A percentile compares a stretch with the other conserved stretches of the same genome.
phyloP scores from a whole-genome alignment of 2,888 invertebrate species.

The Agrochola litura region DNA sequence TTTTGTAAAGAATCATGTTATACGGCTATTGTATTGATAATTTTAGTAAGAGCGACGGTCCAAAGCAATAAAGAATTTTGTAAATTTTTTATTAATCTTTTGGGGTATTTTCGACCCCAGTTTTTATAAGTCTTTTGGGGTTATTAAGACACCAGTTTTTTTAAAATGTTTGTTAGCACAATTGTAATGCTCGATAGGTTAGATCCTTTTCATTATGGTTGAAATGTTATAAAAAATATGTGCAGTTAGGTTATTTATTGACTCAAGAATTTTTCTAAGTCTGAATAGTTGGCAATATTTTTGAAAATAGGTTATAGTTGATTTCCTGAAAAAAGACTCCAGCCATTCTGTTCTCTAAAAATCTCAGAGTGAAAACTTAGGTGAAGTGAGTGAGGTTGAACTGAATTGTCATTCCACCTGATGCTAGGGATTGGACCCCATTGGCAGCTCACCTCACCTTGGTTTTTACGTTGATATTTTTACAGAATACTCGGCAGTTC shows the following conservation, averaged over 20 bases:
- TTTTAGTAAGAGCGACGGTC: constrained; percentile 40
- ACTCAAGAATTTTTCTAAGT: neutral
- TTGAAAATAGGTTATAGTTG: neutral
- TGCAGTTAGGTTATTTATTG: neutral
- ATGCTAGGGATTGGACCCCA: neutral
- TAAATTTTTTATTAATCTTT: constrained; percentile 1
- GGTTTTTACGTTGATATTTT: neutral
- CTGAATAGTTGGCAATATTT: neutral
- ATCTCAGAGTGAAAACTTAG: neutral
- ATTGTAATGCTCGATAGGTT: neutral
- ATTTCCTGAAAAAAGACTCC: neutral
- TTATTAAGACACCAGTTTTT: neutral
- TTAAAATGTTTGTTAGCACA: neutral
- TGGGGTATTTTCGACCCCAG: neutral
- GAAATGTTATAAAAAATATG: neutral
- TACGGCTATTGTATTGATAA: constrained; percentile 36
- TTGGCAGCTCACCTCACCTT: neutral
- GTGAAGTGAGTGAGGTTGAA: neutral
- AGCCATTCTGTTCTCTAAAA: no score
- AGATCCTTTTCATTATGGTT: neutral
- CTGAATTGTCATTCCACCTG: neutral
- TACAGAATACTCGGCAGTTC: neutral
- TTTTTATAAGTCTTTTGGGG: neutral
- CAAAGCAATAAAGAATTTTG: constrained; percentile 36
- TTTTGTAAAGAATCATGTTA: constrained; percentile 33